Base-by-base conservation (phyloP, 2,888 invertebrate genomes). In the Cheilosia pagana region DNA sequence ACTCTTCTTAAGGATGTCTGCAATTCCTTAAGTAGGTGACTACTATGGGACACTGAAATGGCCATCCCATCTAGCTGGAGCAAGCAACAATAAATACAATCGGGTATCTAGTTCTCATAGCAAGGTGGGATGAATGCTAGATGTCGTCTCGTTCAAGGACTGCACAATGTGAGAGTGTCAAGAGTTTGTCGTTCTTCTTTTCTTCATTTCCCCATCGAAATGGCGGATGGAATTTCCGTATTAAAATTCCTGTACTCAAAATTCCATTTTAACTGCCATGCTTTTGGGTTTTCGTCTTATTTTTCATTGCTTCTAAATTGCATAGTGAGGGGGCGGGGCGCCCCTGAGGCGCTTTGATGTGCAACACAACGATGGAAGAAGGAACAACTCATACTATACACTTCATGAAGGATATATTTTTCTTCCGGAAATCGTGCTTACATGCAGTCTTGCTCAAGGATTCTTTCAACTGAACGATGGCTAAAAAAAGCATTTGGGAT, bases 211-310 rank as follows among this genome's bases (percentile, higher is more conserved):
- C 35, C 55, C 77, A 68, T 77, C 77, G 68, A 68, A 62, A 70
- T 70, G 77, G 68, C 60, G 55, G 60, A 77, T 62, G 77, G 77
- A 68, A 77, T 77, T 77, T 77, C 45, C 45, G 45, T 77, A 77
- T 77, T 77, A 77, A 77, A 68, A 77, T 77, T 77, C 62, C 77
- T 70, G 62, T 70, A 39, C 68, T 70, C 68, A 77, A 77, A 76
- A 62, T 77, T 77, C 77, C 77, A 53, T 62, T 77, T 70, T 77
- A 70, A 70, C 68, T 62, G 53, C 53, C 62, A 39, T 16, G 23
- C 12, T 39, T 14, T 59, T 23, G 52, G 39, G n/a, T 52, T 45
- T 48, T 21, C 16, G 19, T 41, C 10, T 50, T 52, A 31, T 39
- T 60, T 19, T 41, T 41, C 21, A n/a, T 21, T 16, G 31, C 4